Evolutionary conservation across 2,888 invertebrate genomes (phyloP).

Genomic region (Actias luna): DNA sequence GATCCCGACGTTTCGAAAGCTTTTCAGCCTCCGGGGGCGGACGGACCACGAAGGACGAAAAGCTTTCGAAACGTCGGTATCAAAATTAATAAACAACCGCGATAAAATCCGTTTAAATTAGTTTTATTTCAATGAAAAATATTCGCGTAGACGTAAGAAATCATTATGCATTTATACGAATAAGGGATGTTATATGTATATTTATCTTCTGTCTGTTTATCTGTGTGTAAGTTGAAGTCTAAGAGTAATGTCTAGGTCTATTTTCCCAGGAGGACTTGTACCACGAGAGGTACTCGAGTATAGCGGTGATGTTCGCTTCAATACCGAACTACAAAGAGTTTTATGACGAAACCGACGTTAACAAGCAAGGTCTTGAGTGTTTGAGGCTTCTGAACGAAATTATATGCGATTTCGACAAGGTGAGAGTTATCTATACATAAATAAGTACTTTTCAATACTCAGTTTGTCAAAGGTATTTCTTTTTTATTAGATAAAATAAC

Average conservation of each 20-base stretch:
- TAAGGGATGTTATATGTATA: too few species aligned
- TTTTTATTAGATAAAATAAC: too few species aligned
- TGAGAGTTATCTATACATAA: constrained; percentile 47
- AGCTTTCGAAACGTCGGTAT: too few species aligned
- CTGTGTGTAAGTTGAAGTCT: background rate
- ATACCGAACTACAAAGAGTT: constrained; percentile 99
- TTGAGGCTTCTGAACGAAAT: constrained; percentile 97
- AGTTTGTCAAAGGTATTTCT: background rate
- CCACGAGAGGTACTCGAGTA: constrained; percentile 95
- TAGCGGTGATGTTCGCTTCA: constrained; percentile 99
- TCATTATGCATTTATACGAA: too few species aligned
- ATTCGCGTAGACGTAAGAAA: too few species aligned
- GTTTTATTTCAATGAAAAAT: too few species aligned
- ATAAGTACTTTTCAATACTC: background rate
- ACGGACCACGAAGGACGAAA: too few species aligned
- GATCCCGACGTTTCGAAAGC: too few species aligned
- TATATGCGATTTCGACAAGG: constrained; percentile 99
- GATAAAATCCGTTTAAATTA: too few species aligned
- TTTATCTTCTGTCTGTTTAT: too few species aligned
- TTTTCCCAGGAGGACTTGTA: constrained; percentile 89
- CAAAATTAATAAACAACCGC: too few species aligned
- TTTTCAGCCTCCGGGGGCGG: too few species aligned
- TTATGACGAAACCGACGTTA: constrained; percentile 97
- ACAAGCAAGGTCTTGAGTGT: constrained; percentile 97
- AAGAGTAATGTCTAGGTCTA: background rate